Evolutionary conservation across 2,797 vertebrate genomes (phyloP).

Genomic region (Microctenopoma stevenorrisi): DNA sequence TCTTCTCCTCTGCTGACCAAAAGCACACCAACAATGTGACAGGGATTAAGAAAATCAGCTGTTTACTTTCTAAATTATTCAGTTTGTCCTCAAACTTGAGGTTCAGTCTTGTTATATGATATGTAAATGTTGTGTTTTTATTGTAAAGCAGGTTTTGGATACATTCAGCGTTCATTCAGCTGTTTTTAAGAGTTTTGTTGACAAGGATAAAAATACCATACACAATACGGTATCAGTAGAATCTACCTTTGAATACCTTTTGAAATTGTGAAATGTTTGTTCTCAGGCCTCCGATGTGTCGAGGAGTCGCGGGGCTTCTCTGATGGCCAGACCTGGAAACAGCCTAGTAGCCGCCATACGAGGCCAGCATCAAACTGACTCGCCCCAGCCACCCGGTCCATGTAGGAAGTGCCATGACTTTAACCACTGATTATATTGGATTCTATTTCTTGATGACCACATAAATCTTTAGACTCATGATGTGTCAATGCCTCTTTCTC

Average conservation of each 20-base stretch:
- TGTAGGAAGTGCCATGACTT: constrained; percentile 47
- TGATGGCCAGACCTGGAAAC: constrained; percentile 90
- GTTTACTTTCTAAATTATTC: too few species aligned
- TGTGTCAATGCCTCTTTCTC: background rate
- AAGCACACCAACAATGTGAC: too few species aligned
- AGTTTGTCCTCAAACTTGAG: too few species aligned
- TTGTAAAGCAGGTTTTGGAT: too few species aligned
- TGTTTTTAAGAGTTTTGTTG: background rate
- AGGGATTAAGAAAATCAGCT: too few species aligned
- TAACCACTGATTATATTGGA: too few species aligned
- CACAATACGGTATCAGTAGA: background rate
- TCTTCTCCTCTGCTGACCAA: too few species aligned
- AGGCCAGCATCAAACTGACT: constrained; percentile 89
- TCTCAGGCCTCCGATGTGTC: constrained; percentile 95
- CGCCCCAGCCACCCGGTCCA: constrained; percentile 85
- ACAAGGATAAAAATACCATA: background rate
- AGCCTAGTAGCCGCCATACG: constrained; percentile 92
- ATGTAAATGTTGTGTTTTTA: too few species aligned
- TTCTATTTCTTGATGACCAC: background rate
- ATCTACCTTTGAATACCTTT: too few species aligned
- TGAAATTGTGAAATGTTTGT: constrained; percentile 17
- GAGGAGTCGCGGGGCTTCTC: constrained; percentile 90
- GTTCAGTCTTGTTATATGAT: too few species aligned
- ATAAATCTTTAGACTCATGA: background rate
- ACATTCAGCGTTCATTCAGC: background rate